phyloP scores from a whole-genome alignment of 2,888 invertebrate genomes.

The Chalcis sispes region DNA sequence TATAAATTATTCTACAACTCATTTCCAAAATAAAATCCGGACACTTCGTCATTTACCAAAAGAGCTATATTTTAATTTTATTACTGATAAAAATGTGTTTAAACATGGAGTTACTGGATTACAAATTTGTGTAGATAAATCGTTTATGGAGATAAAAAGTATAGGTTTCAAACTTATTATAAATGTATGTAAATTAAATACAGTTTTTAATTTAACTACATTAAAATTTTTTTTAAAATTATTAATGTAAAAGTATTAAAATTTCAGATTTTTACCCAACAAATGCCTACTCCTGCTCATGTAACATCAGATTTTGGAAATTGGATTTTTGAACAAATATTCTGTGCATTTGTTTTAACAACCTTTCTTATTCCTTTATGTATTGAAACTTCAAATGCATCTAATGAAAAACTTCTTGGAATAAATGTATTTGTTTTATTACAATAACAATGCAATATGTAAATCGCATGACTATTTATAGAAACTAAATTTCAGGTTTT shows the following conservation, averaged over 20 bases:
- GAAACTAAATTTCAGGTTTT: constrained; percentile 63
- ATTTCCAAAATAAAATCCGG: constrained; percentile 65
- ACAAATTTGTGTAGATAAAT: constrained; percentile 38
- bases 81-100: not conserved
- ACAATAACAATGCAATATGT: not conserved
- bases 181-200: constrained; percentile 31
- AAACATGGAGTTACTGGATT: constrained; percentile 13
- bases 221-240: not conserved
- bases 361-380: constrained; percentile 69
- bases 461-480: not conserved
- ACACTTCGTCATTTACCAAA: constrained; percentile 49
- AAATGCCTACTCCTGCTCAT: constrained; percentile 39
- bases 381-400: constrained; percentile 67
- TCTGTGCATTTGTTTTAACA: constrained; percentile 61
- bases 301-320: constrained; percentile 62
- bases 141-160: constrained; percentile 31
- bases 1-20: constrained; percentile 41
- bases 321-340: constrained; percentile 59
- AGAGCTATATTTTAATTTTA: not conserved
- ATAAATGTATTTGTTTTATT: constrained; percentile 66
- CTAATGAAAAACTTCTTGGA: constrained; percentile 71
- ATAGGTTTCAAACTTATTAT: constrained; percentile 10
- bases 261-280: constrained; percentile 39
- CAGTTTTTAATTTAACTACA: too few relatives aligned
- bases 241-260: not conserved